Evolutionary conservation across 2,888 invertebrate genomes (phyloP).

Genomic region (Uloborus plumipes): DNA sequence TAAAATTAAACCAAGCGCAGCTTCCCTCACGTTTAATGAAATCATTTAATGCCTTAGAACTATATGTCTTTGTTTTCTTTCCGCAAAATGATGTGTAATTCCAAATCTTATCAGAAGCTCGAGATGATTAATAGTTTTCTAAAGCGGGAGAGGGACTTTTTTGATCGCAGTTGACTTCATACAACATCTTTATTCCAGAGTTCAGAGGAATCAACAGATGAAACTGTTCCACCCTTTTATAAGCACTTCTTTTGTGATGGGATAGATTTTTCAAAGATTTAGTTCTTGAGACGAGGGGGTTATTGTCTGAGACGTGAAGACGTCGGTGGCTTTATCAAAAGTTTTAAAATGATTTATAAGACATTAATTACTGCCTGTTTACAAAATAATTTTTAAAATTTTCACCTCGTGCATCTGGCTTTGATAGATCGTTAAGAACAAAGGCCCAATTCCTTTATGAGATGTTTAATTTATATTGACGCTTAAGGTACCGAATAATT

Average conservation of each 20-base stretch:
- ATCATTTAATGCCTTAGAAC: slow-evolving; percentile 8
- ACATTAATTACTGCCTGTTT: slow-evolving; percentile 7
- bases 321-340: background rate
- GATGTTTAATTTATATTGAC: too few relatives aligned
- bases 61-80: slow-evolving; percentile 3
- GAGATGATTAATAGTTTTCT: background rate
- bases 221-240: background rate
- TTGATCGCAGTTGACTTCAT: background rate
- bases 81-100: background rate
- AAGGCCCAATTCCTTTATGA: too few relatives aligned
- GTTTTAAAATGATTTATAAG: slow-evolving; percentile 10
- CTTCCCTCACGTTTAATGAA: slow-evolving; percentile 9
- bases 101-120: background rate
- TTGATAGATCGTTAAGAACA: too few relatives aligned
- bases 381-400: background rate
- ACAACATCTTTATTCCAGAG: too few relatives aligned
- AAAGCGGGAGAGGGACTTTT: background rate
- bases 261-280: slow-evolving; percentile 5
- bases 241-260: background rate
- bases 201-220: background rate
- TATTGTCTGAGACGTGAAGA: slow-evolving; percentile 1
- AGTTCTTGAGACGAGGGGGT: background rate
- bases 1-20: slow-evolving; percentile 1
- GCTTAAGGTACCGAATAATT: too few relatives aligned
- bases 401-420: background rate